Evolutionary conservation across 1,140 invertebrate genomes (phyloP).

Genomic region (Rhyacophila brunnea): DNA sequence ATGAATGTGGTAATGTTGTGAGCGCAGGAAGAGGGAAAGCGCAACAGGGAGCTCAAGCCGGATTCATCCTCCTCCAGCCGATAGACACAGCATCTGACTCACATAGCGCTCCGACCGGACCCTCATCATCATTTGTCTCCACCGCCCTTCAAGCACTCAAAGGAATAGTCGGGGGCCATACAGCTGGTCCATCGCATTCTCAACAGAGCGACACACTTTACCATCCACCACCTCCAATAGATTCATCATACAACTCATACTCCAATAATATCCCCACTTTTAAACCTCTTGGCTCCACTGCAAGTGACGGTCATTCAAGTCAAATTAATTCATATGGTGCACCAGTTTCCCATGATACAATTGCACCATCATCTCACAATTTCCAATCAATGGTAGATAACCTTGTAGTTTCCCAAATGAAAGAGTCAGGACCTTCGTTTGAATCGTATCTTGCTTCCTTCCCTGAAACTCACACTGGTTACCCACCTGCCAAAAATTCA

Average conservation of each 20-base stretch:
- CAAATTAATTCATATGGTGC: slow-evolving; percentile 26
- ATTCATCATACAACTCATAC: slow-evolving; percentile 21
- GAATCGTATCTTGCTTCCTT: slow-evolving; percentile 18
- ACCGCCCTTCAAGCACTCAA: slow-evolving; percentile 27
- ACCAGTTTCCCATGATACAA: slow-evolving; percentile 13
- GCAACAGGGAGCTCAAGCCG: slow-evolving; percentile 5
- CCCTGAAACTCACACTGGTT: slow-evolving; percentile 6
- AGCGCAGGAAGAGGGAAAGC: too few species aligned
- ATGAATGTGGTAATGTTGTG: too few species aligned
- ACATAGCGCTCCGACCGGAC: slow-evolving; percentile 36
- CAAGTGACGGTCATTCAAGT: neutral
- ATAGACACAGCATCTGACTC: slow-evolving; percentile 39
- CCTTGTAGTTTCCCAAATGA: slow-evolving; percentile 7
- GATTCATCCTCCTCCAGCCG: slow-evolving; percentile 29
- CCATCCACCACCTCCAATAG: slow-evolving; percentile 25
- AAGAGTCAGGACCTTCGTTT: slow-evolving; percentile 12
- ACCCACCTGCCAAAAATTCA: neutral
- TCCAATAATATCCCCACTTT: slow-evolving; percentile 20
- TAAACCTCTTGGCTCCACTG: slow-evolving; percentile 19
- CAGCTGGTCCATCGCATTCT: slow-evolving; percentile 35
- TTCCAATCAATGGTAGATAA: slow-evolving; percentile 29
- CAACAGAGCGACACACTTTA: slow-evolving; percentile 13
- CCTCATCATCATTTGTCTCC: slow-evolving; percentile 11
- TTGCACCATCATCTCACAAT: neutral
- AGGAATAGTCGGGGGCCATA: slow-evolving; percentile 32